Evolutionary conservation across 2,888 invertebrate species (phyloP), one percentile per base, ranked within the genome.

Genomic region (Caenorhabditis panamensis): DNA sequence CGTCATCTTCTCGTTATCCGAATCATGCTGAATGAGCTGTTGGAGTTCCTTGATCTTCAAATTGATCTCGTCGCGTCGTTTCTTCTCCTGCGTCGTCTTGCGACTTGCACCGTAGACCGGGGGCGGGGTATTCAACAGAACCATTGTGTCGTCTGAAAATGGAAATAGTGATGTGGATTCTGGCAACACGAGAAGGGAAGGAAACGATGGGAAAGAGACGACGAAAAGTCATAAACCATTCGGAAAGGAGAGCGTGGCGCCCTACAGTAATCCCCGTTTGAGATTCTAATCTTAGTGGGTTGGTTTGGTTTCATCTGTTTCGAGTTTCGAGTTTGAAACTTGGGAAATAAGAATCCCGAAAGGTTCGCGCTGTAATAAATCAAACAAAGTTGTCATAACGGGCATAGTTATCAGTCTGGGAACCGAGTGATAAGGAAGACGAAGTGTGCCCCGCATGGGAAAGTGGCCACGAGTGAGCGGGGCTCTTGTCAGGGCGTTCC

Each of bases 1-100:
- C 75, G 75, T 75, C 75, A 75, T 51, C 22, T 75, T 75, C 26
- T 75, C 75, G 6, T 47, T 18, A 31, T 75, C 76, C 24, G 53
- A 31, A 4, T 62, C 61, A n/a, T 37, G 13, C 18, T 67, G 67
- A 24, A 76, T 68, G 26, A 81, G 54, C 26, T 20, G n/a, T 41
- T 76, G 71, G n/a, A 81, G 68, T 49, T 76, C 80, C 24, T 69
- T 71, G 72, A 81, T 76, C 53, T 76, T 76, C 9, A 62, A 66
- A 49, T 81, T 81, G 28, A 81, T 81, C 67, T 81, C 72, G 28
- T 76, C 76, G 5, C 80, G 47, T 26, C 80, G 69, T 36, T 76
- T 68, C 53, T 81, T 81, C 51, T 81, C 80, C 41, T 72, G 71
- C 6, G 68, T 62, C 26, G 80, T 71, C 18, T 81, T 81, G 5